Percentiles rank a stretch among this genome's conserved stretches.
phyloP scores from a whole-genome alignment of 2,797 vertebrate genomes.

The Siniperca obscura region DNA sequence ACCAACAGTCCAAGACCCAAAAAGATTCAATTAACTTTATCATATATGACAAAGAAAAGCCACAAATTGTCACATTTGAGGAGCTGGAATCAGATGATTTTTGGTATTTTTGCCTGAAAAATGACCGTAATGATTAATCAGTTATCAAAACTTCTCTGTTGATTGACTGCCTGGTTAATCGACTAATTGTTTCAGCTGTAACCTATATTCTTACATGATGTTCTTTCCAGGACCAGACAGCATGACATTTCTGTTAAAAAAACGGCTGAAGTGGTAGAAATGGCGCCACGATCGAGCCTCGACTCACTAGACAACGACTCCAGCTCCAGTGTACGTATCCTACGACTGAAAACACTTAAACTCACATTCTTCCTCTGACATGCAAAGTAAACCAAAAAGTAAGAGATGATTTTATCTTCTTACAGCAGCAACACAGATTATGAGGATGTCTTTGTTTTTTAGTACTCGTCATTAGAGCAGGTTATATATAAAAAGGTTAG shows the following conservation, averaged over 20 bases:
- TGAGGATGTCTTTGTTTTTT: neutral
- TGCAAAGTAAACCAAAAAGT: neutral
- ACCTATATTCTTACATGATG: neutral
- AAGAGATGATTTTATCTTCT: neutral
- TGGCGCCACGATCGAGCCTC: conserved; percentile 4
- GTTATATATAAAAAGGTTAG: too few relatives aligned
- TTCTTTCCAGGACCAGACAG: conserved; percentile 57
- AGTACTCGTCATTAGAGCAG: neutral
- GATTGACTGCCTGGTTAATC: too few relatives aligned
- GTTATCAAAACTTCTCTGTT: too few relatives aligned
- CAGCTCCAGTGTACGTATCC: conserved; percentile 64
- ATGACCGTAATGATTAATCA: too few relatives aligned
- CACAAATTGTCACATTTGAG: neutral
- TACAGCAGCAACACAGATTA: neutral
- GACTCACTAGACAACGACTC: conserved; percentile 57
- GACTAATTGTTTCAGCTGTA: neutral
- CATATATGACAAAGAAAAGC: neutral
- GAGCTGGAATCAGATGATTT: neutral
- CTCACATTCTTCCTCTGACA: neutral
- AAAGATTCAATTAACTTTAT: neutral
- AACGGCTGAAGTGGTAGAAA: conserved; percentile 46
- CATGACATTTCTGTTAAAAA: conserved; percentile 56
- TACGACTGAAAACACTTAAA: too few relatives aligned
- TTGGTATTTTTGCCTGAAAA: neutral
- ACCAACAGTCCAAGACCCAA: neutral